phyloP scores from a whole-genome alignment of 2,888 invertebrate genomes.

The Lycocerus yunnanus region DNA sequence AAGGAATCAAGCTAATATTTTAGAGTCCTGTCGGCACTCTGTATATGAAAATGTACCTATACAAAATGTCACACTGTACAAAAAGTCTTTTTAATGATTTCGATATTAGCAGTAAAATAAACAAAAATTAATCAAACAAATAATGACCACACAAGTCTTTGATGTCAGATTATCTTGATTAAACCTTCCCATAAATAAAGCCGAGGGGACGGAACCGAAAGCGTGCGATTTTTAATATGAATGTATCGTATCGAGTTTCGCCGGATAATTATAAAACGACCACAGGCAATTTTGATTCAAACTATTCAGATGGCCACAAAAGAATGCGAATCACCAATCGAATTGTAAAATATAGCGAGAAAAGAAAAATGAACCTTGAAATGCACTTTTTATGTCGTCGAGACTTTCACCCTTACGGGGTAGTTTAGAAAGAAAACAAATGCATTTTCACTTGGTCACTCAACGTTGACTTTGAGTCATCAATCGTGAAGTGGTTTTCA shows the following conservation, averaged over 20 bases:
- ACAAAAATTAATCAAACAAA: background rate
- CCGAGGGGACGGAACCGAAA: background rate
- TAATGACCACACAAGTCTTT: constrained; percentile 22
- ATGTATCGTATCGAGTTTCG: constrained; percentile 25
- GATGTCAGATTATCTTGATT: constrained; percentile 30
- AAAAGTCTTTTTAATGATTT: background rate
- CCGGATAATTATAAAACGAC: constrained; percentile 29
- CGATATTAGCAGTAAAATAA: background rate
- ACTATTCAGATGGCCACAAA: background rate
- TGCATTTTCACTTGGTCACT: constrained; percentile 40
- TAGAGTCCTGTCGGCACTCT: too few relatives aligned
- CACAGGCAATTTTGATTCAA: constrained; percentile 20
- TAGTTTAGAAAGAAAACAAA: constrained; percentile 51
- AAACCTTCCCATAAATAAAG: constrained; percentile 6
- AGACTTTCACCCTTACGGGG: constrained; percentile 36
- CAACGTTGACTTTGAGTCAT: background rate
- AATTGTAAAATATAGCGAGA: background rate
- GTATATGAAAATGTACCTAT: too few relatives aligned
- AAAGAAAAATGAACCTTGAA: constrained; percentile 41
- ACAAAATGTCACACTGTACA: background rate
- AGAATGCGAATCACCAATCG: background rate
- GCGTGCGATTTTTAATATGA: constrained; percentile 12
- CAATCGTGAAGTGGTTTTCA: background rate
- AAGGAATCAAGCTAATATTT: too few relatives aligned
- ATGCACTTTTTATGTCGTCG: constrained; percentile 51